Evolutionary conservation across 30 jellyfish, hydroid and myxozoan genomes (phyloP).

Genomic region (Haliclystus octoradiatus): DNA sequence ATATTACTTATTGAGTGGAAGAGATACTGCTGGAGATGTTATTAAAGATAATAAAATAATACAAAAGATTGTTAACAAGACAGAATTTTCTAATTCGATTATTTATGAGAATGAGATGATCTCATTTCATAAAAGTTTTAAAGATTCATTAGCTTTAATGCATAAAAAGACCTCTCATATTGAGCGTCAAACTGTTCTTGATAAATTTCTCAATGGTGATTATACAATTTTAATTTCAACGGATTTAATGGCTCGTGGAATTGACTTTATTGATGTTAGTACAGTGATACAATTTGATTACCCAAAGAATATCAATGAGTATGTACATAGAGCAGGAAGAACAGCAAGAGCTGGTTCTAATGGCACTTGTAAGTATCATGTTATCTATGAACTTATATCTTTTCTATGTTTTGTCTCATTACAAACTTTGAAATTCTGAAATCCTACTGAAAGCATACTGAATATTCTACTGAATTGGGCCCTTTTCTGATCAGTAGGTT

Average conservation of each 20-base stretch:
- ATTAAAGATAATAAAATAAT: too few relatives aligned
- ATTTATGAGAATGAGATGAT: too few relatives aligned
- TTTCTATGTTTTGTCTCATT: too few relatives aligned
- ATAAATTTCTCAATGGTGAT: constrained; percentile 17
- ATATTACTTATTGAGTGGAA: too few relatives aligned
- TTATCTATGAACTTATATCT: too few relatives aligned
- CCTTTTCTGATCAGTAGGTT: too few relatives aligned
- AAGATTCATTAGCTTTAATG: constrained; percentile 19
- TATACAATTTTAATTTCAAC: constrained; percentile 50
- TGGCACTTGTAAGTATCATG: constrained; percentile 53
- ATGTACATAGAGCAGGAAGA: constrained; percentile 82
- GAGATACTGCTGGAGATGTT: too few relatives aligned
- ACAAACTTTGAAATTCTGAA: too few relatives aligned
- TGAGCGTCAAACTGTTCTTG: constrained; percentile 27
- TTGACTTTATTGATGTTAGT: constrained; percentile 69
- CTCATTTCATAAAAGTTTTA: constrained; percentile 37
- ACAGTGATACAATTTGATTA: constrained; percentile 58
- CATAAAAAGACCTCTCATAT: constrained; percentile 24
- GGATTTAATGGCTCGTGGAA: constrained; percentile 69
- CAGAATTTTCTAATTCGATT: too few relatives aligned
- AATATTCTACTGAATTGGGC: too few relatives aligned
- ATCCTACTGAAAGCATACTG: too few relatives aligned
- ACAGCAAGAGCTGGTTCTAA: constrained; percentile 77
- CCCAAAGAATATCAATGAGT: constrained; percentile 58
- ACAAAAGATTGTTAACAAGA: too few relatives aligned